phyloP scores from a whole-genome alignment of 2,888 invertebrate species.

The Caenorhabditis becei region DNA sequence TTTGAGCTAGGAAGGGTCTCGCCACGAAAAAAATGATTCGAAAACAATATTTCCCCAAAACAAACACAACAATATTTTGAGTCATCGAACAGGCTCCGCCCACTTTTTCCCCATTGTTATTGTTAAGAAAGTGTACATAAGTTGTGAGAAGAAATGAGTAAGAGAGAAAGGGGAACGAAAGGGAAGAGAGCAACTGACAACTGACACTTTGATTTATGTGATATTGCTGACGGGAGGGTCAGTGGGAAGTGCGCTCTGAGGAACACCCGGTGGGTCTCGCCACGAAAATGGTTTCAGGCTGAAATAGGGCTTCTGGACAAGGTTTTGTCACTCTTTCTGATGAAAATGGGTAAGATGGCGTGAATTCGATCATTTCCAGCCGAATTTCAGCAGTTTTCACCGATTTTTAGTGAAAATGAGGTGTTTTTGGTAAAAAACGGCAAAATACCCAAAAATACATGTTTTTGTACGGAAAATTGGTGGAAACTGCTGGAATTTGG shows the following conservation, averaged over 20 bases:
- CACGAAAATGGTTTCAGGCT: too few relatives aligned
- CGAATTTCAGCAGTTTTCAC: too few relatives aligned
- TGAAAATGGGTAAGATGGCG: neutral
- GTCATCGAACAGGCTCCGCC: too few relatives aligned
- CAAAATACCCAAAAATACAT: too few relatives aligned
- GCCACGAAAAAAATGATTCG: neutral
- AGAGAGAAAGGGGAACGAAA: slow-evolving; percentile 1
- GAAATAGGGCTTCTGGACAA: too few relatives aligned
- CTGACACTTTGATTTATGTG: slow-evolving; percentile 44
- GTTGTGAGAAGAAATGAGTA: neutral
- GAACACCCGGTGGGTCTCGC: neutral
- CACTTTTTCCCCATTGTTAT: slow-evolving; percentile 11
- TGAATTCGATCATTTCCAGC: too few relatives aligned
- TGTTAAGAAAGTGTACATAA: slow-evolving; percentile 2
- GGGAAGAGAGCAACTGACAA: slow-evolving; percentile 27
- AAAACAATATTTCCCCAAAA: neutral
- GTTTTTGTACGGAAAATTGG: too few relatives aligned
- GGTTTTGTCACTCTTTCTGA: too few relatives aligned
- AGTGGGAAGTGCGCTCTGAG: neutral
- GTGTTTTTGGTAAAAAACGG: too few relatives aligned
- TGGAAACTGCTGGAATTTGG: too few relatives aligned
- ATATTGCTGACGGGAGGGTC: slow-evolving; percentile 5
- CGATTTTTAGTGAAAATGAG: too few relatives aligned
- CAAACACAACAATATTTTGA: neutral
- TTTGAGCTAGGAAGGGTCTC: too few relatives aligned